phyloP scores from a whole-genome alignment of 2,113 vertebrate genomes.

The Grallaria varia region DNA sequence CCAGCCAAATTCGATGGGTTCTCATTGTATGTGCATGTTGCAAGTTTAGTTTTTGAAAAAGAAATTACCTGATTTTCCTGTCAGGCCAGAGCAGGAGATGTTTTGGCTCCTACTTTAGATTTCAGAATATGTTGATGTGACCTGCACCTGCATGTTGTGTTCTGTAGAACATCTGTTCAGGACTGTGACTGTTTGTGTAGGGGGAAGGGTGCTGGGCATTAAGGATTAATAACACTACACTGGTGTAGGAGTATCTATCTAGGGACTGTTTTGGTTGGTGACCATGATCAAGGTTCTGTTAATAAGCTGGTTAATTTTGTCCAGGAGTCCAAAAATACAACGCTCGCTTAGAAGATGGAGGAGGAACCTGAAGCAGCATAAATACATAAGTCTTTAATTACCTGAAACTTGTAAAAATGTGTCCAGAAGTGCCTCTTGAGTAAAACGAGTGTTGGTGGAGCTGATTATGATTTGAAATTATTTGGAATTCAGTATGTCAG shows the following conservation, averaged over 20 bases:
- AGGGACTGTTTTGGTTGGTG: background rate
- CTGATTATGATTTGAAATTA: background rate
- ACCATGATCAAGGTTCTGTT: background rate
- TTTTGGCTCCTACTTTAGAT: background rate
- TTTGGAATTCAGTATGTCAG: background rate
- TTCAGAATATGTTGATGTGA: background rate
- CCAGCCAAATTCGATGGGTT: fast-evolving
- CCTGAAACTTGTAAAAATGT: background rate
- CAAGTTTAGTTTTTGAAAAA: background rate
- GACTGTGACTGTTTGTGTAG: background rate
- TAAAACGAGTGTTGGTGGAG: background rate
- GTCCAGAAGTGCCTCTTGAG: background rate
- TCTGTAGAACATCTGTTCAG: background rate
- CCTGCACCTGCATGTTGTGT: background rate
- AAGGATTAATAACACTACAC: background rate
- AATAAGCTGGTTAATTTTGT: background rate
- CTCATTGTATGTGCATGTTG: background rate
- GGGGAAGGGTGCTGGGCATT: background rate
- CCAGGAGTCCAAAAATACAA: background rate
- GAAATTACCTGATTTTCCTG: background rate
- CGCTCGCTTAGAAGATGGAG: background rate
- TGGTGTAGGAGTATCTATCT: background rate
- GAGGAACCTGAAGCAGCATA: background rate
- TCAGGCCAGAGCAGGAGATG: background rate
- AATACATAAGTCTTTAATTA: background rate